These are phyloP conservation scores for Tursiops truncatus DNA, from an alignment of 2,113 vertebrate genomes.

Conservation along the genomic window DNA sequence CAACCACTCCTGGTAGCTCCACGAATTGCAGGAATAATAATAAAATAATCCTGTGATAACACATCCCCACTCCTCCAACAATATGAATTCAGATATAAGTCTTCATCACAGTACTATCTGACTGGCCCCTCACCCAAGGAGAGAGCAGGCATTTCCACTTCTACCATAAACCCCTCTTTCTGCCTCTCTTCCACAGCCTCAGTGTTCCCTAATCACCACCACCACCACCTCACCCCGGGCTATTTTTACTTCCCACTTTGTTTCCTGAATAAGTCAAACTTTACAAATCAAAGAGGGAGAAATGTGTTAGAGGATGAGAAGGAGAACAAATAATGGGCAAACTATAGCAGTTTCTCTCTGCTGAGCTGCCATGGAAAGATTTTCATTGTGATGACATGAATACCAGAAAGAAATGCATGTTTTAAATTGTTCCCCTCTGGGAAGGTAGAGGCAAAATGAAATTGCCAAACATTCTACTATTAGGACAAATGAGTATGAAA, in stretches of 20 bases:
- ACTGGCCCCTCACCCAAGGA: neutral
- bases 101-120: neutral
- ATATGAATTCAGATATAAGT: constrained; percentile 8
- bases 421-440: constrained; percentile 31
- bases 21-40: neutral
- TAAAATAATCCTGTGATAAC: neutral
- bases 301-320: neutral
- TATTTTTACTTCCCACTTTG: neutral
- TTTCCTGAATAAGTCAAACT: constrained; percentile 9
- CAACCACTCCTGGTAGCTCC: neutral
- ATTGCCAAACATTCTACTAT: constrained; percentile 39
- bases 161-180: neutral
- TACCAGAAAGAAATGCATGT: constrained; percentile 29
- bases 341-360: neutral
- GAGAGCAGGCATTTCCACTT: neutral
- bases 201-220: neutral
- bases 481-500: constrained; percentile 38
- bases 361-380: constrained; percentile 11
- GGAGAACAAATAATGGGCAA: constrained; percentile 22
- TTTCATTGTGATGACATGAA: constrained; percentile 46
- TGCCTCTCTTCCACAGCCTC: neutral
- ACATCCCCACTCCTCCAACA: neutral
- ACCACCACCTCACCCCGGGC: neutral
- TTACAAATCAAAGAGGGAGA: constrained; percentile 22
- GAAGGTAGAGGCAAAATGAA: constrained; percentile 14